These are phyloP conservation scores for Epiperipatus broadwayi DNA, from an alignment of 2,888 invertebrate genomes.

Conservation along the genomic window DNA sequence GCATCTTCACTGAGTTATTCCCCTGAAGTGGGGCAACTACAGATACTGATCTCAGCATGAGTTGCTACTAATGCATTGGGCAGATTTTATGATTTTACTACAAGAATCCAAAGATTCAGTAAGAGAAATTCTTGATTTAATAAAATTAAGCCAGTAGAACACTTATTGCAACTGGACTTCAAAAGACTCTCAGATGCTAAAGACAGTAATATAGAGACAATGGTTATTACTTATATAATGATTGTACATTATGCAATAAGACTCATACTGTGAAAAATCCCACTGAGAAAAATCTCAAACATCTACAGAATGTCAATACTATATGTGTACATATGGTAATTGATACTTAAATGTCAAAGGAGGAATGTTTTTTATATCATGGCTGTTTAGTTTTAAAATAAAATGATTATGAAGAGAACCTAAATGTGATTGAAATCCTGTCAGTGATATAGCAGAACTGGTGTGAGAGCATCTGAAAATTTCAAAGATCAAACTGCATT, in stretches of 20 bases:
- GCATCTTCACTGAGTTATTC: slow-evolving; percentile 39
- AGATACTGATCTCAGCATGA: slow-evolving; percentile 38
- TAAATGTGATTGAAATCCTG: too few species aligned
- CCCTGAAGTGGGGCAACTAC: slow-evolving; percentile 37
- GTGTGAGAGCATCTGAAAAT: too few species aligned
- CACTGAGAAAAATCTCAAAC: slow-evolving; percentile 45
- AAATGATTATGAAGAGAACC: too few species aligned
- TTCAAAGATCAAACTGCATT: too few species aligned
- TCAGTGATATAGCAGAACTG: too few species aligned
- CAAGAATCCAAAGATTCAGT: slow-evolving; percentile 39
- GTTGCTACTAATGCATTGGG: slow-evolving; percentile 40
- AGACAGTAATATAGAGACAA: slow-evolving; percentile 43
- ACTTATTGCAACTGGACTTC: slow-evolving; percentile 44
- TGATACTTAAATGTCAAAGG: too few species aligned
- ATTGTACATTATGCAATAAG: slow-evolving; percentile 48
- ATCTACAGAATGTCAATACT: too few species aligned
- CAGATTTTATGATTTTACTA: slow-evolving; percentile 36
- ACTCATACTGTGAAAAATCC: slow-evolving; percentile 58
- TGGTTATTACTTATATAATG: slow-evolving; percentile 44
- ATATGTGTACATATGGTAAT: too few species aligned
- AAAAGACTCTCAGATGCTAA: slow-evolving; percentile 44
- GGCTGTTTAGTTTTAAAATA: too few species aligned
- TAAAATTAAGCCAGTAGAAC: slow-evolving; percentile 52
- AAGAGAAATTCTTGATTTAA: slow-evolving; percentile 43
- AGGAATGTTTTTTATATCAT: too few species aligned